phyloP scores from a whole-genome alignment of 2,797 vertebrate species.

The Gymnothorax reevesii region DNA sequence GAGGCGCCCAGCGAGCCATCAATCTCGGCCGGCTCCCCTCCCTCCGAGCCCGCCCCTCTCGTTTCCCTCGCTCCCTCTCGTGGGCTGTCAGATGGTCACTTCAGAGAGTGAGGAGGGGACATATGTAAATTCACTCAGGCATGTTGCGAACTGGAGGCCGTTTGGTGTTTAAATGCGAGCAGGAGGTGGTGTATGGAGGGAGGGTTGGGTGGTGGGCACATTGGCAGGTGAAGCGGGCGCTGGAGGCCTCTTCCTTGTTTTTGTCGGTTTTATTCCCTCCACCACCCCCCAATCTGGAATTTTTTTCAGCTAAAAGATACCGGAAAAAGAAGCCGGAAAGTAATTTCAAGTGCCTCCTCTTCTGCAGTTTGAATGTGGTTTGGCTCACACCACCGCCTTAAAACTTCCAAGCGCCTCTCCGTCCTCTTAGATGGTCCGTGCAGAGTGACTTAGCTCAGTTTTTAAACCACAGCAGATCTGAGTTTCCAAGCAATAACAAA shows the following conservation, averaged over 20 bases:
- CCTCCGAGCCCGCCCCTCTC: not conserved
- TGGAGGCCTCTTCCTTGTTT: not conserved
- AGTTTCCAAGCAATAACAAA: too few species aligned
- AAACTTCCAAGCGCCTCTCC: not conserved
- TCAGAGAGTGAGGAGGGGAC: conserved; percentile 22
- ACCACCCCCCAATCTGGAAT: not conserved
- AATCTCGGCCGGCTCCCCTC: not conserved
- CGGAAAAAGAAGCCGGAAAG: not conserved
- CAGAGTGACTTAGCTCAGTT: not conserved
- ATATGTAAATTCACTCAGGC: conserved; percentile 38
- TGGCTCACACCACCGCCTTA: not conserved
- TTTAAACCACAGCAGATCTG: not conserved
- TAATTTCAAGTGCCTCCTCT: not conserved
- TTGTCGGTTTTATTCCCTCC: not conserved
- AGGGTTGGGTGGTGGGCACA: not conserved
- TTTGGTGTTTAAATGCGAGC: not conserved
- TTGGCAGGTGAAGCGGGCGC: too few species aligned
- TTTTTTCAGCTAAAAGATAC: not conserved
- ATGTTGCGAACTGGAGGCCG: conserved; percentile 16
- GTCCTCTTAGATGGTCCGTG: not conserved
- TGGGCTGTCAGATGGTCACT: conserved; percentile 38
- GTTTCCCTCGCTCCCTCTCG: conserved; percentile 21
- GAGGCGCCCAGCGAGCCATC: conserved; percentile 4
- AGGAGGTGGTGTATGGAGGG: not conserved
- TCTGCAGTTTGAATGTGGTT: not conserved